phyloP scores from a whole-genome alignment of 2,888 invertebrate genomes.

The Melanotus villosus region DNA sequence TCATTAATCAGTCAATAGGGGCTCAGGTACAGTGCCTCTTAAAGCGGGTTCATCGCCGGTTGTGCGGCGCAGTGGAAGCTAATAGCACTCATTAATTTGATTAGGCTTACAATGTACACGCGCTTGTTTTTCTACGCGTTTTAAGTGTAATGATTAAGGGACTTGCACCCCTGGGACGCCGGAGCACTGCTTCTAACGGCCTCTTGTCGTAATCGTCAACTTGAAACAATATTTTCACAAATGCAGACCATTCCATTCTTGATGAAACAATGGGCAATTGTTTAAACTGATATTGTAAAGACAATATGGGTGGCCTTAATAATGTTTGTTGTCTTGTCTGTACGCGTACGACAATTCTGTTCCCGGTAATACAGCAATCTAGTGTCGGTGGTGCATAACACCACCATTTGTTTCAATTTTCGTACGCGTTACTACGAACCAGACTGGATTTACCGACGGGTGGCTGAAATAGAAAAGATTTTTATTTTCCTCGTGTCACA shows the following conservation, averaged over 20 bases:
- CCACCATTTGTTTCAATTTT: constrained; percentile 66
- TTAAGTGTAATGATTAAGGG: constrained; percentile 57
- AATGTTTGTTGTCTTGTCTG: constrained; percentile 25
- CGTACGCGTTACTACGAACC: constrained; percentile 57
- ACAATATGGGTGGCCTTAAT: constrained; percentile 31
- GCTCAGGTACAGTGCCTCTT: constrained; percentile 38
- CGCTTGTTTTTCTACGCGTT: constrained; percentile 55
- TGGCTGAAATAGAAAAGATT: constrained; percentile 62
- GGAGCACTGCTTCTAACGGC: constrained; percentile 45
- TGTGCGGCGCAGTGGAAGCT: constrained; percentile 45
- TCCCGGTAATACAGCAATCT: constrained; percentile 54
- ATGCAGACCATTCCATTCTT: constrained; percentile 31
- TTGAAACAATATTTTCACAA: constrained; percentile 43
- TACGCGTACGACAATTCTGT: constrained; percentile 40
- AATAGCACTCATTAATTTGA: constrained; percentile 56
- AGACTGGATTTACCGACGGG: constrained; percentile 61
- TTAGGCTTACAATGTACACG: constrained; percentile 48
- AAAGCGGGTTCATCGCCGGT: constrained; percentile 44
- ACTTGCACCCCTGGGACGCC: constrained; percentile 50
- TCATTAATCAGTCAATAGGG: constrained; percentile 52
- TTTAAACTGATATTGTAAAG: constrained; percentile 50
- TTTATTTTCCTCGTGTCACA: constrained; percentile 62
- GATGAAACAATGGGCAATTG: constrained; percentile 39
- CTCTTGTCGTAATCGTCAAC: constrained; percentile 51
- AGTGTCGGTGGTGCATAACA: constrained; percentile 50